Evolutionary conservation across 2,797 vertebrate species (phyloP), one percentile per base, ranked within the genome.

Genomic region (Bryconaethiops microstoma): DNA sequence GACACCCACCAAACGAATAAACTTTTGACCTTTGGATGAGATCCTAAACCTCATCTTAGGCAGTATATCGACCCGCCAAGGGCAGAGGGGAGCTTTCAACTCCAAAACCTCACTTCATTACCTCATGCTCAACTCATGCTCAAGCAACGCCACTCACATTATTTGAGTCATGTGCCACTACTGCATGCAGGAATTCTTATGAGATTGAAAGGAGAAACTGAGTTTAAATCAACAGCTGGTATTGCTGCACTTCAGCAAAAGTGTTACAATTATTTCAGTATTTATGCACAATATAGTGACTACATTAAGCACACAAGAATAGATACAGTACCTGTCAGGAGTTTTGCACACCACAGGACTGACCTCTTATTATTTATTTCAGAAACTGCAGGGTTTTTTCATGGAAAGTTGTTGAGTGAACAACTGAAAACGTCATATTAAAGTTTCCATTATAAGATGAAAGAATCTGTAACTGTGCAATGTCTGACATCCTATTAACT

Each of bases 91-190:
- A 81, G 68, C 83, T 87, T 81, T 80, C 52, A 82, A 73, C 84
- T 85, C 77, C 88, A 88, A 83, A 87, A 74, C 81, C 79, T 83
- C 79, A 84, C 50, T 86, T 89, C 85, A 90, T 95, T 93, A 93
- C 90, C 91, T 96, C 93, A 95, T 91, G 90, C 90, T 88, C 87
- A 80, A 88, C 87, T 45, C 6, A 45, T 45, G 6, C 42, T 45
- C 6, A 45, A 29, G 1, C 86, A 88, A 93, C 91, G 91, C 87
- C 68, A 83, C 89, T 87, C 90, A 89, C 92, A 87, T 83, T 73
- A 84, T 80, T 59, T 10, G 71, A 1, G 78, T 88, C 79, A 84
- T 79, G 86, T 63, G 42, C 21, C 81, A 83, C 82, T 79, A 74
- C 70, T 74, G 83, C 86, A 80, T 57, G 67, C 71, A 80, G 84